Evolutionary conservation across 1,140 invertebrate species (phyloP).

Genomic region (Caerostris darwini): DNA sequence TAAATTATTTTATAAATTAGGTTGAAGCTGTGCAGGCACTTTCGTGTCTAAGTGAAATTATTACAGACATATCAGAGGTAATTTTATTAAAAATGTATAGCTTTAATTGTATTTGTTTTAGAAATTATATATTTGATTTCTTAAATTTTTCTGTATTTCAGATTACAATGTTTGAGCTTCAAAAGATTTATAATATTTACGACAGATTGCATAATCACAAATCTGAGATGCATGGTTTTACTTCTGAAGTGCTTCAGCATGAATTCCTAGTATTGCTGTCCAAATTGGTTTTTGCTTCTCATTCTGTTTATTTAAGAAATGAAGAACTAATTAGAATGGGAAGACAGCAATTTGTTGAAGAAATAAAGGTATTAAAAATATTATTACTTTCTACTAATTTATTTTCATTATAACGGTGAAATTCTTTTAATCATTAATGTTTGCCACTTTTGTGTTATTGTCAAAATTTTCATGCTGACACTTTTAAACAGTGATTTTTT

Average conservation of each 20-base stretch:
- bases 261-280: constrained; percentile 41
- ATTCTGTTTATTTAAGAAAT: constrained; percentile 50
- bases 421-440: too few species aligned
- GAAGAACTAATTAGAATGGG: constrained; percentile 59
- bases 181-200: constrained; percentile 67
- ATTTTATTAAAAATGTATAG: not conserved
- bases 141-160: constrained; percentile 23
- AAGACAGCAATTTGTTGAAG: constrained; percentile 38
- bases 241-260: not conserved
- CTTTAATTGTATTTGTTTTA: not conserved
- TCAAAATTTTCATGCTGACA: too few species aligned
- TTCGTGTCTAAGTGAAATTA: constrained; percentile 62
- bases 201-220: not conserved
- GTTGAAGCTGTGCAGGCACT: constrained; percentile 63
- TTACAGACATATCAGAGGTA: constrained; percentile 36
- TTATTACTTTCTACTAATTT: not conserved
- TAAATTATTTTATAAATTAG: not conserved
- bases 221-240: constrained; percentile 12
- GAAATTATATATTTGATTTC: not conserved
- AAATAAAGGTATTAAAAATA: constrained; percentile 23
- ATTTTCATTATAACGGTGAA: too few species aligned
- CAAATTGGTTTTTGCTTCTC: constrained; percentile 56
- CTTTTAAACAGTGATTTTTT: too few species aligned
- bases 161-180: constrained; percentile 66
- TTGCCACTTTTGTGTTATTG: too few species aligned